Evolutionary conservation across 2,113 vertebrate species (phyloP), one percentile per base, ranked within the genome.

Genomic region (Phaetusa simplex): DNA sequence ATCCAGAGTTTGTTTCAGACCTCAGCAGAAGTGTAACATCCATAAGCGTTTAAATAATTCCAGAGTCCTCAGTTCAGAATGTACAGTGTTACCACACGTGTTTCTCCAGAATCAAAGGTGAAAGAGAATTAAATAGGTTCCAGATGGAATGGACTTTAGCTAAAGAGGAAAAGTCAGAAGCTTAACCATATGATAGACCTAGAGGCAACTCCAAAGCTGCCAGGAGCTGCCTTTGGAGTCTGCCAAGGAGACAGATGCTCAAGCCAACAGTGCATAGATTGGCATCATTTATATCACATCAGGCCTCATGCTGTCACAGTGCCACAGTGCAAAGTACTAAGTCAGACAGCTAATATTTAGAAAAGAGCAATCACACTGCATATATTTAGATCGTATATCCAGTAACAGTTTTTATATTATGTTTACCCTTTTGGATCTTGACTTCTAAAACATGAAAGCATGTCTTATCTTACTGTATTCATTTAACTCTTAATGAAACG

Each of bases 171-270:
- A 86, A 97, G 85, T 97, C 95, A 95, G 95, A 93, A 85, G 80
- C 84, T 86, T 92, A 80, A 89, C 88, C 96, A 96, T 96, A 89
- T 96, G 97, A 97, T 36, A 96, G 93, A 95, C 95, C 96, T 96
- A 67, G 90, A 96, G 95, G 96, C 96, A 91, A 94, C 36, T 96
- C 86, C 92, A 95, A 59, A 97, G 93, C 95, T 97, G 96, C 96
- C 91, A 97, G 91, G 67, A 97, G 8, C 70, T 96, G 80, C 94
- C 67, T 96, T 94, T 92, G 86, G 93, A 94, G 80, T 80, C 62
- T 97, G 97, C 96, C 97, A 97, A 97, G 94, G 93, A 97, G 95
- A 92, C 97, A 97, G 95, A 93, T 97, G 97, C 91, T 74, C 32
- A n/a, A 93, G 97, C 94, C 97, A 97, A 89, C 95, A 89, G 96